phyloP scores from a whole-genome alignment of 2,888 invertebrate species.

The Geophilus truncorum region DNA sequence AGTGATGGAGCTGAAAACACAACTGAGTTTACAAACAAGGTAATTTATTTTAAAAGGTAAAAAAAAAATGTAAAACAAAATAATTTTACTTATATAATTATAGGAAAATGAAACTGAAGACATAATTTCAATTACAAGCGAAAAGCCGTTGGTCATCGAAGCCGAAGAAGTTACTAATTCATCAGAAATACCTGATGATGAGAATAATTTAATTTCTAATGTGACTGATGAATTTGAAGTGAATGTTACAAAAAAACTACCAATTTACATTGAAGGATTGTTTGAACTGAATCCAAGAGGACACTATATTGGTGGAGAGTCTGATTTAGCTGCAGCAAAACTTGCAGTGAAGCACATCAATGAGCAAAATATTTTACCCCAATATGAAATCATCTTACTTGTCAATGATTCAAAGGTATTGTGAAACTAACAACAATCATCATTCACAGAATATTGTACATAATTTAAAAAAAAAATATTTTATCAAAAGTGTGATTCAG shows the following conservation, averaged over 20 bases:
- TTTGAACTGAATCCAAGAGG: neutral
- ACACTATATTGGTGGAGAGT: neutral
- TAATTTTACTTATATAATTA: too few species aligned
- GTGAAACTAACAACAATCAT: neutral
- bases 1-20: neutral
- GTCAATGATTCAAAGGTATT: neutral
- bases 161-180: neutral
- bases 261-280: neutral
- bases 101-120: neutral
- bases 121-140: neutral
- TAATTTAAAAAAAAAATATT: neutral
- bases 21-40: neutral
- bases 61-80: neutral
- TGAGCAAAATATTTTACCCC: neutral
- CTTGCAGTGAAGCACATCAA: neutral
- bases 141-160: neutral
- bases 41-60: too few species aligned
- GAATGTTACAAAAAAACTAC: neutral
- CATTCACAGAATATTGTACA: too few species aligned
- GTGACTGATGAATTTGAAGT: neutral
- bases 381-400: neutral
- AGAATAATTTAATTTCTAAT: neutral
- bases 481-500: slow-evolving; percentile 75
- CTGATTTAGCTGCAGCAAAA: neutral
- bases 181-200: neutral